phyloP scores from a whole-genome alignment of 2,113 vertebrate genomes.

The Petroica traversi region DNA sequence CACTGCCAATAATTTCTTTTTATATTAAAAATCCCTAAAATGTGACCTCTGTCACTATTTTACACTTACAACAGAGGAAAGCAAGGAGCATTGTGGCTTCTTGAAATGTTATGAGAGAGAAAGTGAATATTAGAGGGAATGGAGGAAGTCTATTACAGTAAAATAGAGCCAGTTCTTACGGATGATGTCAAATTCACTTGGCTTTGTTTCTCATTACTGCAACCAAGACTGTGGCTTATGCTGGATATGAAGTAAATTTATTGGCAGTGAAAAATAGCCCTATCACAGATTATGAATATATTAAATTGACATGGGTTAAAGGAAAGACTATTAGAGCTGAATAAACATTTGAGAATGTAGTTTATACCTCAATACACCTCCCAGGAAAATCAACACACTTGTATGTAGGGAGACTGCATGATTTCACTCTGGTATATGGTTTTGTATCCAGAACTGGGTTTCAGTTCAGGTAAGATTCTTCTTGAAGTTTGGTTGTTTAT shows the following conservation, averaged over 20 bases:
- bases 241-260: background rate
- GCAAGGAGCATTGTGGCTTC: background rate
- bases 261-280: background rate
- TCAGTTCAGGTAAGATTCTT: background rate
- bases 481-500: background rate
- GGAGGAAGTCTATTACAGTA: background rate
- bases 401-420: background rate
- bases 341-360: background rate
- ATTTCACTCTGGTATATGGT: background rate
- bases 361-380: background rate
- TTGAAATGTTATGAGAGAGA: background rate
- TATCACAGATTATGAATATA: background rate
- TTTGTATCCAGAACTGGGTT: background rate
- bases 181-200: background rate
- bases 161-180: background rate
- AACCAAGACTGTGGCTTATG: background rate
- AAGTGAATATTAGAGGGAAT: background rate
- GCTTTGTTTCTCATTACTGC: background rate
- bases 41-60: background rate
- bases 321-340: background rate
- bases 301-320: background rate
- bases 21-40: background rate
- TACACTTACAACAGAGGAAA: background rate
- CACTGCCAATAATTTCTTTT: background rate
- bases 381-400: background rate